Evolutionary conservation across 1,140 invertebrate genomes (phyloP), one percentile per base, ranked within the genome.

Genomic region (Stegodyphus mimosarum): DNA sequence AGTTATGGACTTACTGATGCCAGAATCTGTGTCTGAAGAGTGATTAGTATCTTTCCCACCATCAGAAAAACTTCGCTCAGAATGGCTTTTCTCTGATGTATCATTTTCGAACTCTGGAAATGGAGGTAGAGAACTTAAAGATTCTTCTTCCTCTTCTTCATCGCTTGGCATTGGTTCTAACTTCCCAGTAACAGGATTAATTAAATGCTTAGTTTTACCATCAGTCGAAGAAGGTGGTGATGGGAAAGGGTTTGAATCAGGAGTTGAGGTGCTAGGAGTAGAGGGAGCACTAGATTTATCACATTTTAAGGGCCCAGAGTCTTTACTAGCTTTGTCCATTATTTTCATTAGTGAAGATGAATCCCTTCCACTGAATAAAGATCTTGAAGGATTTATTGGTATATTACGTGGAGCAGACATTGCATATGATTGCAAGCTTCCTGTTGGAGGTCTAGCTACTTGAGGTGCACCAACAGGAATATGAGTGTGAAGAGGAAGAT

Each of bases 131-230:
- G 86, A 87, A 60, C 76, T 75, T 49, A 84, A 84, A 11, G 86
- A 87, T 75, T 86, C 85, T 53, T 88, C 87, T 17, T 88, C 88
- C 55, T 87, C 87, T 63, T 88, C 87, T 55, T 90, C 89, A 83
- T 89, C 89, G 83, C 88, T 94, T 6, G 93, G 93, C 92, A 95
- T 94, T 2, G 95, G 95, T 90, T 97, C 96, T 88, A 97, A 90
- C 87, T 95, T 93, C 13, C 96, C 96, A 6, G 96, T 96, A 86
- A 96, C 92, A 6, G 96, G 96, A 92, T 97, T 97, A 53, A 97
- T 95, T 5, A 97, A 92, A 91, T 95, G 95, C 88, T 95, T 94
- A 70, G 93, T 91, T 86, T 88, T 89, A 67, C 67, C 87, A 81
- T 78, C 93, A 92, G 88, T 94, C 93, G 84, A 83, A 18, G 81